Base-by-base conservation (phyloP, 2,888 invertebrate genomes). In the Nomada ferruginata region DNA sequence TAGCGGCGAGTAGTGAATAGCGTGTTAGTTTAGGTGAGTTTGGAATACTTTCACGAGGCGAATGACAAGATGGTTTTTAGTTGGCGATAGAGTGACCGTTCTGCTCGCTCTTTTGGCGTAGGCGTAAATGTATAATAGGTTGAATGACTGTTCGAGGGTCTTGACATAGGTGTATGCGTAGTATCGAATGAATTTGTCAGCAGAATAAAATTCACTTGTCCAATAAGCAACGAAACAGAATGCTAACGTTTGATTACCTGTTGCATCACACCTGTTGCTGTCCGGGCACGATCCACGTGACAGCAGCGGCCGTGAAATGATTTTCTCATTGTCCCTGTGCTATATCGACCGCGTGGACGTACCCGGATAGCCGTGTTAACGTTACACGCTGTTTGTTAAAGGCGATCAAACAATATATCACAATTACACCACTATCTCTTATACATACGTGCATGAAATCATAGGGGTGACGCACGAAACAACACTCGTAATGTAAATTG, bases 231-330 rank as follows among this genome's bases (percentile, higher is more conserved):
- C 55, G 69, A 71, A 84, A 77, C 82, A 73, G 69, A 82, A 74
- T 72, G 66, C 65, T 26, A 20, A n/a, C 76, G 73, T 83, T 87
- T 86, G 82, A 89, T 88, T 88, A 89, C 88, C 85, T 87, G 88
- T 89, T 89, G 86, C 89, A 69, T 89, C 86, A 87, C 88, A 89
- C 89, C 89, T 89, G 89, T 89, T 89, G 88, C 89, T 71, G 57
- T 73, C 36, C 66, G 74, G 77, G 77, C 57, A 18, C 29, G 65
- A n/a, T 60, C 69, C 84, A 83, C 88, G 85, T 83, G 84, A 84
- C 79, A 59, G 50, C 75, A 42, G 73, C 74, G 87, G 71, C 82
- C 88, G 81, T 87, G 88, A 88, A 88, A 84, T 83, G 85, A 84
- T 85, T 83, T 84, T 82, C 79, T 78, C 85, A 82, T 82, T 84